A percentile compares a stretch with the other conserved stretches of the same genome.
Evolutionary conservation across 2,888 invertebrate genomes (phyloP).

Genomic region (Lycophotia porphyrea): DNA sequence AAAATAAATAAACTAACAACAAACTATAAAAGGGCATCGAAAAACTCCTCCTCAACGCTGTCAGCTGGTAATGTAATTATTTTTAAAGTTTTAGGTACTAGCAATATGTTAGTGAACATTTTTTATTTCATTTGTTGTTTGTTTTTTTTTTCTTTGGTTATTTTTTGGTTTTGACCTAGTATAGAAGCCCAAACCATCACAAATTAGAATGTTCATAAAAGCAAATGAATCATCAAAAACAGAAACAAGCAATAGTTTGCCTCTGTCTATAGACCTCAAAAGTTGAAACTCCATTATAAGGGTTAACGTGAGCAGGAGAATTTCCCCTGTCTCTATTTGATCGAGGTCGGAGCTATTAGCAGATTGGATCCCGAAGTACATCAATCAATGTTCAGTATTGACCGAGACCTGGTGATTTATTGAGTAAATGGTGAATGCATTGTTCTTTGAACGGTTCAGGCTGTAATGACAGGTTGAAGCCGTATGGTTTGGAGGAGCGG

Average conservation of each 20-base stretch:
- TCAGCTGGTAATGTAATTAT: no score
- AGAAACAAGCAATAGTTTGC: conserved; percentile 8
- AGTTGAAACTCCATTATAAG: conserved; percentile 72
- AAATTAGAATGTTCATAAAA: not conserved
- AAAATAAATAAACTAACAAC: no score
- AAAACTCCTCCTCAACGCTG: no score
- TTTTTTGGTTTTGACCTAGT: no score
- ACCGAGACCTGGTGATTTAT: conserved; percentile 69
- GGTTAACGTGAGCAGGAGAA: conserved; percentile 74
- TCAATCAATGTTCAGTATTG: conserved; percentile 71
- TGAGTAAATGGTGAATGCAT: conserved; percentile 70
- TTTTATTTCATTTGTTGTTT: no score
- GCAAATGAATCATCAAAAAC: conserved; percentile 41
- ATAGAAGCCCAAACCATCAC: no score
- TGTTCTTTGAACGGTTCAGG: conserved; percentile 59
- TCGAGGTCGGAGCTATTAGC: conserved; percentile 76
- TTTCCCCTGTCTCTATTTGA: conserved; percentile 74
- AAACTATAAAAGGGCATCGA: no score
- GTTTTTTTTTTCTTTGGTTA: no score
- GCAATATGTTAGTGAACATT: not conserved
- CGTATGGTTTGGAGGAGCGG: conserved; percentile 1
- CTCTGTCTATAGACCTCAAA: conserved; percentile 57
- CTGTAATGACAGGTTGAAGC: conserved; percentile 42
- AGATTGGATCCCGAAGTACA: conserved; percentile 73
- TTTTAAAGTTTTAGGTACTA: not conserved